Base-by-base conservation (phyloP, 2,888 invertebrate species). In the Luperina testacea region DNA sequence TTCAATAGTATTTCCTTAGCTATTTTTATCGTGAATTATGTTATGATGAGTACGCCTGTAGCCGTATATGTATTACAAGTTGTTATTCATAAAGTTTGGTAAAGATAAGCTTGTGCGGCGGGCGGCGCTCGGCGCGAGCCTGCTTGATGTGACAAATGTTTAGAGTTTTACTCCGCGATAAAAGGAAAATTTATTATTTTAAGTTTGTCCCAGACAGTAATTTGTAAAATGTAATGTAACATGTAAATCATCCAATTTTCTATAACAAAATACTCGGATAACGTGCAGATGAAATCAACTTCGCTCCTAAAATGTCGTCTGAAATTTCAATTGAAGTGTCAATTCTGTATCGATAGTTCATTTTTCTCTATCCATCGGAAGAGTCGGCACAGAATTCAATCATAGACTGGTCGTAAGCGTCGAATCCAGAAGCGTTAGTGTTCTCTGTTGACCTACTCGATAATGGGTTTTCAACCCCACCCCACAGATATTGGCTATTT, bases 1-100 rank as follows among this genome's bases (percentile, higher is more conserved):
- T 89, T 87, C 84, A 90, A 87, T 89, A 89, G 86, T 83, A 86
- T 84, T 89, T 90, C 90, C 81, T 90, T 87, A 75, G 84, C 79
- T 72, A 79, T 81, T 80, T 64, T 85, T 87, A 83, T 90, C 89
- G 83, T 86, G 76, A 86, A 77, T 84, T 87, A 87, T 87, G 67
- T 84, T 87, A 89, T 89, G 69, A 81, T 68, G 75, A 77, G 82
- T 80, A 77, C 63, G 64, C 83, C 69, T 83, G 75, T 81, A 65
- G 78, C 67, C 71, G n/a, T n/a, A n/a, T n/a, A 68, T 84, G 75
- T 80, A 82, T 83, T 82, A 88, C 78, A 85, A 81, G 79, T 78
- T 89, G 87, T 82, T 90, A 80, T 85, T 86, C 76, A 83, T 85
- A 86, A 88, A 88, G 75, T 87, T 89, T 69, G 59, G 67, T 42